phyloP scores from a whole-genome alignment of 1,140 invertebrate genomes.

The Drosophila navojoa region DNA sequence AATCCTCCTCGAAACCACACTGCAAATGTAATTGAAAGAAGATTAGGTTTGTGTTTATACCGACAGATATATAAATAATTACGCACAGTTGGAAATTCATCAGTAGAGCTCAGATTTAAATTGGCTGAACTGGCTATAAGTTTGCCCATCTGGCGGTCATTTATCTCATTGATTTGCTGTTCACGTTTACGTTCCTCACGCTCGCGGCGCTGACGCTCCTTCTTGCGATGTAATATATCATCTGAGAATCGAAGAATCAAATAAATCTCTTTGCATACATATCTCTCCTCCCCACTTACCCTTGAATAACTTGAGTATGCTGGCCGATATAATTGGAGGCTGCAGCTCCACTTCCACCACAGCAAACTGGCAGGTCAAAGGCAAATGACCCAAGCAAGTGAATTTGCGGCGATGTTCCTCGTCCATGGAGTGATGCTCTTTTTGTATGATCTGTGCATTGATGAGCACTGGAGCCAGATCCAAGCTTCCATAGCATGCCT shows the following conservation, averaged over 20 bases:
- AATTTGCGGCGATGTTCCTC: conserved; percentile 91
- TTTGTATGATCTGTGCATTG: conserved; percentile 90
- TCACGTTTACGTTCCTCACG: conserved; percentile 89
- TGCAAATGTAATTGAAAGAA: conserved; percentile 14
- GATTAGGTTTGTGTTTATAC: not conserved
- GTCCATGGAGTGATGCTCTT: conserved; percentile 92
- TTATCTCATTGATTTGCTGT: conserved; percentile 88
- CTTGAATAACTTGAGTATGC: conserved; percentile 88
- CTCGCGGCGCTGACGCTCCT: conserved; percentile 86
- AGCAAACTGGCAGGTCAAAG: conserved; percentile 94
- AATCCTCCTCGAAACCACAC: conserved; percentile 81
- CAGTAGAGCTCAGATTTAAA: conserved; percentile 86
- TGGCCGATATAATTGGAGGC: conserved; percentile 88
- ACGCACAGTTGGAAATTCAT: conserved; percentile 87
- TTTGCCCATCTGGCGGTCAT: conserved; percentile 89
- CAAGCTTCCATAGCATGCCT: conserved; percentile 92
- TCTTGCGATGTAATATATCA: conserved; percentile 88
- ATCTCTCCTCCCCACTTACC: conserved; percentile 84
- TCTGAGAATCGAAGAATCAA: conserved; percentile 70
- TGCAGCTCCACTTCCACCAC: conserved; percentile 93
- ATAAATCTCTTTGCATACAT: not conserved
- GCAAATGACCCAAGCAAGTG: conserved; percentile 94
- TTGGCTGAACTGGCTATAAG: conserved; percentile 84
- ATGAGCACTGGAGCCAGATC: conserved; percentile 91
- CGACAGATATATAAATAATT: too few relatives aligned